Percentiles rank a stretch among this genome's conserved stretches.
These are phyloP conservation scores for Deilephila elpenor DNA, from an alignment of 2,888 invertebrate genomes.

Conservation along the genomic window DNA sequence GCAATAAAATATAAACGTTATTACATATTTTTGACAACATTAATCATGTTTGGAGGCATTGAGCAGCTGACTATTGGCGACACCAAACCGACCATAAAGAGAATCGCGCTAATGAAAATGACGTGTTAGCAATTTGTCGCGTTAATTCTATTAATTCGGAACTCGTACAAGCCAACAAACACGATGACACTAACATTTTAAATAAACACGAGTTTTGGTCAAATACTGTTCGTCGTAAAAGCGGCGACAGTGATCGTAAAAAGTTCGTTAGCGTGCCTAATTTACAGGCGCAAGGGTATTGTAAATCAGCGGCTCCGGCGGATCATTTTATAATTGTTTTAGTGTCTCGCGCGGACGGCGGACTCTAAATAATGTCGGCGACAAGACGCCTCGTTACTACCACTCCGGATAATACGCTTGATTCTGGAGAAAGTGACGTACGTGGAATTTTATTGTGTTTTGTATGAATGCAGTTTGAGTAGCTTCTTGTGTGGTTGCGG, in stretches of 20 bases:
- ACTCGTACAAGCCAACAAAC: slow-evolving; percentile 18
- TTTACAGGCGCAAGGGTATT: slow-evolving; percentile 66
- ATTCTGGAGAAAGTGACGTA: not conserved
- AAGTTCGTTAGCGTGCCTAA: slow-evolving; percentile 65
- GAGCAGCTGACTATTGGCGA: not conserved
- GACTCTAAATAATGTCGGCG: slow-evolving; percentile 29
- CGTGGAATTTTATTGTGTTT: not conserved
- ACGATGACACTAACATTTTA: slow-evolving; percentile 3
- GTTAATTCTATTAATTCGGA: slow-evolving; percentile 11
- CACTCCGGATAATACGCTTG: not conserved
- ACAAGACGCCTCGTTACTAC: slow-evolving; percentile 4
- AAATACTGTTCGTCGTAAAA: slow-evolving; percentile 50
- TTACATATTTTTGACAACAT: not conserved
- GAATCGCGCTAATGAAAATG: not conserved
- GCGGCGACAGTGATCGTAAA: slow-evolving; percentile 56
- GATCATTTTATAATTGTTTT: slow-evolving; percentile 42
- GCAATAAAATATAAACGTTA: not conserved
- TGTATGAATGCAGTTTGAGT: too few species aligned
- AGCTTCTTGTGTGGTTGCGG: too few species aligned
- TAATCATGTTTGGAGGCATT: not conserved
- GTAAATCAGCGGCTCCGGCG: slow-evolving; percentile 53
- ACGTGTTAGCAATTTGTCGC: slow-evolving; percentile 13
- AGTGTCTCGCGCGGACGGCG: slow-evolving; percentile 42
- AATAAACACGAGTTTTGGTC: slow-evolving; percentile 24
- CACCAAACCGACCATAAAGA: not conserved